A percentile compares a stretch with the other conserved stretches of the same genome.
phyloP scores from a whole-genome alignment of 2,113 vertebrate species.

The Mixornis gularis region DNA sequence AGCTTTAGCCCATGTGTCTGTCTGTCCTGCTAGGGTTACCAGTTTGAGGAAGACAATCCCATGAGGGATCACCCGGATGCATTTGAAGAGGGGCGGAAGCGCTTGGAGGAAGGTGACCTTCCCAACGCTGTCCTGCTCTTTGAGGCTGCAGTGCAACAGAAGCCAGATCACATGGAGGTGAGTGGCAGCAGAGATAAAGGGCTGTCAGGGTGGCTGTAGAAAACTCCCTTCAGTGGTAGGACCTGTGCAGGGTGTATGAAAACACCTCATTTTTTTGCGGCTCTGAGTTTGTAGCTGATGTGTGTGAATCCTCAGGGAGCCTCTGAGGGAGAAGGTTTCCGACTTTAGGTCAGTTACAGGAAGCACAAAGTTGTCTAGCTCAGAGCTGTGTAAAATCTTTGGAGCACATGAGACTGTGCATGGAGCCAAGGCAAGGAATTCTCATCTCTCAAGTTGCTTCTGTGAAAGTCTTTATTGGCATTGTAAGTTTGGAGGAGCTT shows the following conservation, averaged over 20 bases:
- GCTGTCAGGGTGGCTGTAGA: neutral
- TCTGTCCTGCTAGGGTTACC: constrained; percentile 81
- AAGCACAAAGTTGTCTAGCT: neutral
- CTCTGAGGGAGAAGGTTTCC: neutral
- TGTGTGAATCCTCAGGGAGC: neutral
- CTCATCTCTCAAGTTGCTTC: neutral
- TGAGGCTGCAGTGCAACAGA: constrained; percentile 90
- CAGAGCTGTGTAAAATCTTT: neutral
- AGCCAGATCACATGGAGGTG: constrained; percentile 92
- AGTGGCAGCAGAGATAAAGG: neutral
- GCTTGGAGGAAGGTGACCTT: constrained; percentile 89
- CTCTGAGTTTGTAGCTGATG: neutral
- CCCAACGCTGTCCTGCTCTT: constrained; percentile 92
- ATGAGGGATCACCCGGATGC: constrained; percentile 87
- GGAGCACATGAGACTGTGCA: neutral
- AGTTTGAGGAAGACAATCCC: constrained; percentile 97
- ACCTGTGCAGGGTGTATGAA: neutral
- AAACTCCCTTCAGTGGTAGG: neutral
- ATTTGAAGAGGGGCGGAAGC: constrained; percentile 85
- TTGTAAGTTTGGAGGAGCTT: neutral
- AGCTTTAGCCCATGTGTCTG: neutral
- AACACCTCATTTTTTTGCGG: neutral
- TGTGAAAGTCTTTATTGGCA: neutral
- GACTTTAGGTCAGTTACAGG: neutral
- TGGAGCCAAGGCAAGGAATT: neutral